phyloP scores from a whole-genome alignment of 2,797 vertebrate genomes.

The Pachyuromys duprasi region DNA sequence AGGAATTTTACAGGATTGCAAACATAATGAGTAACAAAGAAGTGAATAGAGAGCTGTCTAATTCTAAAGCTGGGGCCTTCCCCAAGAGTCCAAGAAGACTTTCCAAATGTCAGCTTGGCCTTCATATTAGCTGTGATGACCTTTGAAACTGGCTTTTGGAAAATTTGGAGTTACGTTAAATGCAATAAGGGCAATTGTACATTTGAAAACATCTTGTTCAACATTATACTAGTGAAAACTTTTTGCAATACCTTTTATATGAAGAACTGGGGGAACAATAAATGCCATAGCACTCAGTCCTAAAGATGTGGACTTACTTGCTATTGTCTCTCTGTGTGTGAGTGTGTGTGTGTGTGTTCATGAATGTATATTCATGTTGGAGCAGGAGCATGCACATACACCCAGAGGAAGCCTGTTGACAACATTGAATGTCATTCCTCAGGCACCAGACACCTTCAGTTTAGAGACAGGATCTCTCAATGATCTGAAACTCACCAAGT shows the following conservation, averaged over 20 bases:
- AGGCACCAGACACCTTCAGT: background rate
- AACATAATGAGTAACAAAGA: constrained; percentile 53
- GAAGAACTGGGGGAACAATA: background rate
- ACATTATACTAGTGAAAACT: background rate
- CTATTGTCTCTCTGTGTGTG: background rate
- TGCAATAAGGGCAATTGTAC: background rate
- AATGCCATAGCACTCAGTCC: background rate
- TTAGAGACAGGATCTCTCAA: background rate
- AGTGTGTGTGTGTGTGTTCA: background rate
- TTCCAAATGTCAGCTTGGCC: constrained; percentile 38
- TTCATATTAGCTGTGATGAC: background rate
- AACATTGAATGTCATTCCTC: background rate
- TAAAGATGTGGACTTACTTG: background rate
- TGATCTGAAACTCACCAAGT: background rate
- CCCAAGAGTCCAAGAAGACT: constrained; percentile 13
- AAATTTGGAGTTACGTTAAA: constrained; percentile 29
- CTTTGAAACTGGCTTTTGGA: constrained; percentile 46
- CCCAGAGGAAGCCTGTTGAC: background rate
- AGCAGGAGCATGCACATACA: background rate
- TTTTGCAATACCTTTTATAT: background rate
- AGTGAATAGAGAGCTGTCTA: constrained; percentile 31
- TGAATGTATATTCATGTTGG: background rate
- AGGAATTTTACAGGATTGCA: constrained; percentile 63
- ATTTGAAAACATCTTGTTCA: constrained; percentile 1
- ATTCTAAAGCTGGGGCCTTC: constrained; percentile 41